A percentile compares a stretch with the other conserved stretches of the same genome.
These are phyloP conservation scores for Pseudomyrmex flavicornis DNA, from an alignment of 1,140 invertebrate genomes.

Conservation along the genomic window DNA sequence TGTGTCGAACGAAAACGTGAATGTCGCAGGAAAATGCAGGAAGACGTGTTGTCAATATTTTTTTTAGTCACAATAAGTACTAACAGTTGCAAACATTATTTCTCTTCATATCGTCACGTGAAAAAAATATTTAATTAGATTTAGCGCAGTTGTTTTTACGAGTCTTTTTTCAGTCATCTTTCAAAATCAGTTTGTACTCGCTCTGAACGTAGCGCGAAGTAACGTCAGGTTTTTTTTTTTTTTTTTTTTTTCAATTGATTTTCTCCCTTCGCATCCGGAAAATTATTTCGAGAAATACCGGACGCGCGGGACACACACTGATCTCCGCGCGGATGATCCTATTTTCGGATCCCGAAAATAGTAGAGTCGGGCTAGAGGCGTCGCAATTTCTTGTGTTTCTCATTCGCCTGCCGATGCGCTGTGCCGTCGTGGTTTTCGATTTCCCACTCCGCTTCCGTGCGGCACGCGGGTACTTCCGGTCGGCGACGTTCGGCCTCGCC, in stretches of 20 bases:
- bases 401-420: slow-evolving; percentile 15
- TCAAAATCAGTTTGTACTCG: background rate
- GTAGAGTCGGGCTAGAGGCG: background rate
- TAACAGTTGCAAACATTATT: too few species aligned
- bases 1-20: background rate
- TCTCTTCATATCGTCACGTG: too few species aligned
- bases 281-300: slow-evolving; percentile 10
- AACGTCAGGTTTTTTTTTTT: background rate
- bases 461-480: slow-evolving; percentile 22
- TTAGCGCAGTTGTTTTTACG: background rate
- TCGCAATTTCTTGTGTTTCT: slow-evolving; percentile 5
- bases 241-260: background rate
- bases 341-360: slow-evolving; percentile 7
- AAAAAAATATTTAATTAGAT: too few species aligned
- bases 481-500: background rate
- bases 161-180: background rate
- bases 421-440: background rate
- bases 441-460: slow-evolving; percentile 25
- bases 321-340: background rate
- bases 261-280: background rate
- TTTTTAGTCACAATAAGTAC: background rate
- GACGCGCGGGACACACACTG: background rate
- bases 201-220: background rate
- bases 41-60: background rate
- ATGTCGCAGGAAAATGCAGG: background rate